A percentile compares a stretch with the other conserved stretches of the same genome.
Conservation (phyloP, 2,113 vertebrate species). For the Petroica traversi region DNA sequence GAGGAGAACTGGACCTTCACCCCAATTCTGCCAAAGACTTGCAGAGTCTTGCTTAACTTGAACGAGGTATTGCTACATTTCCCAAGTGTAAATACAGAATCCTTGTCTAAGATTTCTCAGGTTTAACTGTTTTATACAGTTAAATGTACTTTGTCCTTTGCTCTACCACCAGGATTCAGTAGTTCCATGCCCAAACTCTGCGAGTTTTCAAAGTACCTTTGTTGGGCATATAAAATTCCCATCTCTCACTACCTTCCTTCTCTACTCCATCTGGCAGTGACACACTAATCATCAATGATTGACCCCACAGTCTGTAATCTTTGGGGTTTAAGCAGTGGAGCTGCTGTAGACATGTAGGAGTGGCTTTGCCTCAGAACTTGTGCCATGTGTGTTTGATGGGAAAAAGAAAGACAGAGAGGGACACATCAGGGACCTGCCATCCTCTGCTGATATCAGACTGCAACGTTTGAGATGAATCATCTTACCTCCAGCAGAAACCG, state of each 20-base stretch:
- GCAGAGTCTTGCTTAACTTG: background rate
- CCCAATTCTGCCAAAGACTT: background rate
- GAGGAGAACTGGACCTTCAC: background rate
- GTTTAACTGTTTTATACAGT: background rate
- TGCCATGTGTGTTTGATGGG: background rate
- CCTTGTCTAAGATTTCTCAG: background rate
- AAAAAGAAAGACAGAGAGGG: background rate
- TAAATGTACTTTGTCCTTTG: background rate
- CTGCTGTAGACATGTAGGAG: background rate
- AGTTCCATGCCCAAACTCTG: background rate
- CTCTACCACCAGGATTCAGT: background rate
- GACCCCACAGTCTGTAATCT: background rate
- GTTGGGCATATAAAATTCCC: background rate
- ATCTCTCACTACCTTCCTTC: background rate
- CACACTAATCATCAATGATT: background rate
- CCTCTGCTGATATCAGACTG: background rate
- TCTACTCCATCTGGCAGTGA: background rate
- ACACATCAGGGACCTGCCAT: background rate
- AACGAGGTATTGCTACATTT: background rate
- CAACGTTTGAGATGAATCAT: background rate
- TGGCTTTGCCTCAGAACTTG: background rate
- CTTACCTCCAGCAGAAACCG: conserved; percentile 95
- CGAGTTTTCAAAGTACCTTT: background rate
- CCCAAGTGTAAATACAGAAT: background rate
- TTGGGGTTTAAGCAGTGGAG: background rate